Conservation (phyloP, 2,113 vertebrate genomes). For the Triplophysa tibetana region DNA sequence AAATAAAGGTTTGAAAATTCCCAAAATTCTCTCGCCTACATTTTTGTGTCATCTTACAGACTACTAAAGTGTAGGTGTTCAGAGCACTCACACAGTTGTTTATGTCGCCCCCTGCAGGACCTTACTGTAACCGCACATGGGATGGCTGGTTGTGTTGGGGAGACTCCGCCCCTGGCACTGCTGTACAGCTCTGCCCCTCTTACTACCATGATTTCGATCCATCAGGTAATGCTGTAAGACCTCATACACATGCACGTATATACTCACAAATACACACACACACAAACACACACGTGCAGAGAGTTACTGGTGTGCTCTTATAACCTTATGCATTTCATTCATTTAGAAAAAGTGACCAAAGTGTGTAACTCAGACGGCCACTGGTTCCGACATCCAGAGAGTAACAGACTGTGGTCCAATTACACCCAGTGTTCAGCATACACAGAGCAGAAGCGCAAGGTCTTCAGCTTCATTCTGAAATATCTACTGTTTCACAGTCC, state of each 20-base stretch:
- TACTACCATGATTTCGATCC: conserved; percentile 77
- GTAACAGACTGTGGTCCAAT: conserved; percentile 77
- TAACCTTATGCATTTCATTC: conserved; percentile 9
- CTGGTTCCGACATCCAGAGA: conserved; percentile 79
- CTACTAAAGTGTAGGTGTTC: too few relatives aligned
- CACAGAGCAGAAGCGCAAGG: conserved; percentile 68
- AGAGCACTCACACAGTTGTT: neutral
- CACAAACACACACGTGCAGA: too few relatives aligned
- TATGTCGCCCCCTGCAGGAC: conserved; percentile 59
- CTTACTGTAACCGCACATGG: conserved; percentile 78
- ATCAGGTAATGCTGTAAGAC: conserved; percentile 56
- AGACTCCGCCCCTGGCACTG: conserved; percentile 67
- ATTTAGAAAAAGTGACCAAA: conserved; percentile 77
- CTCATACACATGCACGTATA: neutral
- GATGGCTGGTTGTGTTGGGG: conserved; percentile 80
- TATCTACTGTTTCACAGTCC: neutral
- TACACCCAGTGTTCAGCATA: conserved; percentile 73
- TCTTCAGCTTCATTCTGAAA: conserved; percentile 32
- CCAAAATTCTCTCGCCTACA: neutral
- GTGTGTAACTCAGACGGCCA: conserved; percentile 74
- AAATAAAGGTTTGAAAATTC: too few relatives aligned
- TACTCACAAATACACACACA: too few relatives aligned
- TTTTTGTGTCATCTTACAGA: too few relatives aligned
- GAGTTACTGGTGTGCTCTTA: neutral
- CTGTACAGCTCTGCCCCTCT: conserved; percentile 71